Base-by-base conservation (phyloP, 2,113 vertebrate genomes). In the Myxocyprinus asiaticus region DNA sequence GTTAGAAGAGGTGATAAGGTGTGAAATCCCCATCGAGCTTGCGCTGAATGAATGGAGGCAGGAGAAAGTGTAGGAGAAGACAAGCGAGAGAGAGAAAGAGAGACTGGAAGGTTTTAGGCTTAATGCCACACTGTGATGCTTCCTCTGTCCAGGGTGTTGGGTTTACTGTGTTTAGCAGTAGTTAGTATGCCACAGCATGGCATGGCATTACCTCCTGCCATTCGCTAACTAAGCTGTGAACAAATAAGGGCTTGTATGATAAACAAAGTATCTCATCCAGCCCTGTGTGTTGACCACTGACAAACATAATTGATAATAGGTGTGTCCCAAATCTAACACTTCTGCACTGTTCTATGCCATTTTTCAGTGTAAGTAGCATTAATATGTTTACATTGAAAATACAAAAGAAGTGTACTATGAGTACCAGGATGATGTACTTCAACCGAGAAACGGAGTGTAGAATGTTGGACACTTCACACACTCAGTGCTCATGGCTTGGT, bases 11-110 rank as follows among this genome's bases (percentile, higher is more conserved):
- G 87, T 82, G 89, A 90, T 79, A 82, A 83, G 85, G 76, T 53
- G 77, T 77, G 33, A 86, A 89, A 86, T 89, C 91, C 90, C 88
- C 0, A 78, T 10, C 8, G 86, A 89, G 90, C 55, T 17, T 88
- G 88, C 87, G 83, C 77, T 65, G 67, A 86, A 85, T 82, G 84
- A 83, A 88, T 81, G 44, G 11, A 75, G 81, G 33, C 33, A 43
- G 67, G 9, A 69, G n/a, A 50, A 17, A n/a, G 4, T 4, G 22
- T 51, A n/a, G 6, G 56, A 22, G 56, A 69, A 63, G 53, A 81
- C 73, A 50, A 64, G 43, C 8, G 22, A 66, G 66, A 76, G 22
- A 33, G 22, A 33, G 22, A 33, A 33, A 33, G 58, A 73, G 45
- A 62, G 45, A 47, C 43, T 63, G 9, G 78, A 83, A 83, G 62